These are phyloP conservation scores for Danio albolineatus DNA, from an alignment of 2,797 vertebrate species.

Conservation along the genomic window DNA sequence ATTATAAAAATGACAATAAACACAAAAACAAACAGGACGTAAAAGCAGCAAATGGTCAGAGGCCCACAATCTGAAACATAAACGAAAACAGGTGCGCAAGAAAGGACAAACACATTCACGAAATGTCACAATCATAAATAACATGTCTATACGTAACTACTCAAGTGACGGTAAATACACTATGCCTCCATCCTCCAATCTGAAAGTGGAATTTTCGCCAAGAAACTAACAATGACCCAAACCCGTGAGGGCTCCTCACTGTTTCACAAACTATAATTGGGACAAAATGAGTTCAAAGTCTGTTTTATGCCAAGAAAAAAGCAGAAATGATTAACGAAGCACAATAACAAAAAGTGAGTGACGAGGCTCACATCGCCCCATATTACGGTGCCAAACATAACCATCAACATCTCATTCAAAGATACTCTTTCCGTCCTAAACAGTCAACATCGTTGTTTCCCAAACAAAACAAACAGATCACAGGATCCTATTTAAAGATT, in stretches of 20 bases:
- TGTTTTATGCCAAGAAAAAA: background rate
- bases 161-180: background rate
- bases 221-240: background rate
- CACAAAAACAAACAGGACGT: background rate
- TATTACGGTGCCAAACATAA: background rate
- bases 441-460: background rate
- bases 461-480: background rate
- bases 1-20: background rate
- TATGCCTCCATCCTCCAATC: background rate
- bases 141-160: background rate
- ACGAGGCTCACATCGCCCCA: background rate
- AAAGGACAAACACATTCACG: background rate
- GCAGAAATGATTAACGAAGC: conserved; percentile 3
- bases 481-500: background rate
- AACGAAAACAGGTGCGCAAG: background rate
- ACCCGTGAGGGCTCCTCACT: background rate
- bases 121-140: background rate
- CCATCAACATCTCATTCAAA: background rate
- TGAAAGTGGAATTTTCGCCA: background rate
- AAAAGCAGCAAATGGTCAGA: background rate
- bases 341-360: background rate
- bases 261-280: background rate
- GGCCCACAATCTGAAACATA: background rate
- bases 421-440: background rate
- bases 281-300: background rate